phyloP scores from a whole-genome alignment of 2,797 vertebrate species.

The Tokudaia muenninki region DNA sequence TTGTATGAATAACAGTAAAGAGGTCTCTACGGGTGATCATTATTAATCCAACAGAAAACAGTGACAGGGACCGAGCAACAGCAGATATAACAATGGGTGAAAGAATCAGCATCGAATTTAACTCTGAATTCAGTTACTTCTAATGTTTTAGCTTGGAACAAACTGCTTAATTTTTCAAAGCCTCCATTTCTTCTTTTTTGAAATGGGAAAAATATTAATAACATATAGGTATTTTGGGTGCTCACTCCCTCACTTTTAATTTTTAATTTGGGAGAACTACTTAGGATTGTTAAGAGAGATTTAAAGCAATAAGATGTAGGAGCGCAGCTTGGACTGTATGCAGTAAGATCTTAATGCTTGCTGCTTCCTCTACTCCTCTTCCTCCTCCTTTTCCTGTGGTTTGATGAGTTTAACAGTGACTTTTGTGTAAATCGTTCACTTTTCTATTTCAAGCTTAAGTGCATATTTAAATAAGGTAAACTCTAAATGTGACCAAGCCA shows the following conservation, averaged over 20 bases:
- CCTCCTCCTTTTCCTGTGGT: not conserved
- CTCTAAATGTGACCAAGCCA: not conserved
- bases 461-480: not conserved
- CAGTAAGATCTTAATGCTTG: not conserved
- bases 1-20: not conserved
- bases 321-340: not conserved
- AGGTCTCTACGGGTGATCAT: not conserved
- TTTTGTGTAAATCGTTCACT: not conserved
- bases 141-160: not conserved
- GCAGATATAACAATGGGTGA: fast-evolving
- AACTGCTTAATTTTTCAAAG: not conserved
- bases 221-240: not conserved
- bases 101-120: not conserved
- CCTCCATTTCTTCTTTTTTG: not conserved
- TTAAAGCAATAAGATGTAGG: not conserved
- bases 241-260: not conserved
- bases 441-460: constrained; percentile 1
- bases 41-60: not conserved
- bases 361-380: not conserved
- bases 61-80: too few species aligned
- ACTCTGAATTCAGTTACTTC: not conserved
- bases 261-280: not conserved
- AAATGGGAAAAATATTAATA: not conserved
- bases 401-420: not conserved
- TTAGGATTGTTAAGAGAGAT: not conserved